Conservation (phyloP, 1,140 invertebrate species). For the Drosophila hydei region DNA sequence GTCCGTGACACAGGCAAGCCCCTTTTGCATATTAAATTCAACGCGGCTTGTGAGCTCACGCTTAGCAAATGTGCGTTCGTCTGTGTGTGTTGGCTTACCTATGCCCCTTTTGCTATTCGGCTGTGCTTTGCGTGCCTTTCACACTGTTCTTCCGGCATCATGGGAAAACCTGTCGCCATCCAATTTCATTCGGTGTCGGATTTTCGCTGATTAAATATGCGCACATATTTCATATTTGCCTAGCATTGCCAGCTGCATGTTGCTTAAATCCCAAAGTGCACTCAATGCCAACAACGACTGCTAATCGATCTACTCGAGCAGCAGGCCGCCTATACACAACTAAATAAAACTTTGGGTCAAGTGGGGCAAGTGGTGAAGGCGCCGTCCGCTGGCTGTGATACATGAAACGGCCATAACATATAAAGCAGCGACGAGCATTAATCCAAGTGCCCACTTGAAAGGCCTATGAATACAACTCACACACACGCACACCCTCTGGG, state of each 20-base stretch:
- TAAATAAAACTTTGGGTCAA: conserved; percentile 44
- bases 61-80: neutral
- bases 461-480: conserved; percentile 53
- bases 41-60: neutral
- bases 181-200: conserved; percentile 38
- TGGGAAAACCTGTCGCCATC: conserved; percentile 26
- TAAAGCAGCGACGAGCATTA: conserved; percentile 29
- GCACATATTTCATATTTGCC: conserved; percentile 39
- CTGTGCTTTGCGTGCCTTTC: conserved; percentile 44
- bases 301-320: conserved; percentile 29
- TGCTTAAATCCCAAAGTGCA: conserved; percentile 20
- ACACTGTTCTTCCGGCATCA: conserved; percentile 19
- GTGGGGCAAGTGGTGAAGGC: conserved; percentile 31
- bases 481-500: conserved; percentile 12
- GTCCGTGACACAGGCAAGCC: conserved; percentile 4
- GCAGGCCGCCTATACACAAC: conserved; percentile 4
- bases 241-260: conserved; percentile 6
- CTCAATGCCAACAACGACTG: conserved; percentile 33
- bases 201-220: conserved; percentile 49
- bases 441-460: conserved; percentile 63
- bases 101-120: conserved; percentile 29
- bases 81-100: conserved; percentile 2
- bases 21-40: conserved; percentile 69
- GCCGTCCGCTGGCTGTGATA: conserved; percentile 12
- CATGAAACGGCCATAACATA: conserved; percentile 48